Percentiles rank a stretch among this genome's conserved stretches.
phyloP scores from a whole-genome alignment of 2,113 vertebrate genomes.

The Tetrao urogallus region DNA sequence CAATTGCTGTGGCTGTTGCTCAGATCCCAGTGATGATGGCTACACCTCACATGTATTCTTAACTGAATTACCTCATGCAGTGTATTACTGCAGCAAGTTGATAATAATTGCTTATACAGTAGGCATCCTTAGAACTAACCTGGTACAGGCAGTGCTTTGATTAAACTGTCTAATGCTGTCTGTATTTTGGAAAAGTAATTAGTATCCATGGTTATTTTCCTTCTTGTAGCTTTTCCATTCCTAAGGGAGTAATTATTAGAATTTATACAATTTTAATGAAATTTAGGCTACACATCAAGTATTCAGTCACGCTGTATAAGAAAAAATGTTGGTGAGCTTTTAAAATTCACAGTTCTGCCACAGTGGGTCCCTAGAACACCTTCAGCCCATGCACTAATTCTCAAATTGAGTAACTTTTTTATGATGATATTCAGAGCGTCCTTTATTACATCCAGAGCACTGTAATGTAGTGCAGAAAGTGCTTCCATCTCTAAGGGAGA shows the following conservation, averaged over 20 bases:
- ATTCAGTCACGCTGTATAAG: neutral
- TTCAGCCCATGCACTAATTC: neutral
- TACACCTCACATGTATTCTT: neutral
- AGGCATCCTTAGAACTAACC: neutral
- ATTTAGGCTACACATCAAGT: neutral
- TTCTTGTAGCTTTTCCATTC: neutral
- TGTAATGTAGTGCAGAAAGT: neutral
- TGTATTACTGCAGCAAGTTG: neutral
- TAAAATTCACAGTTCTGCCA: neutral
- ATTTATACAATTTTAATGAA: neutral
- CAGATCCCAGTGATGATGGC: neutral
- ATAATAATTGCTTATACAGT: neutral
- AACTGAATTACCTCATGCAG: neutral
- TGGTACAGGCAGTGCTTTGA: neutral
- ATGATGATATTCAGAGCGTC: neutral
- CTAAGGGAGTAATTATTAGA: neutral
- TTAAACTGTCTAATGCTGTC: neutral
- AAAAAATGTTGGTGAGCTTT: neutral
- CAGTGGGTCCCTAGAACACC: neutral
- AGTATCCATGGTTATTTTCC: neutral
- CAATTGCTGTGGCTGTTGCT: neutral
- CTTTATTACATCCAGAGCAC: neutral
- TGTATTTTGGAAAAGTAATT: neutral
- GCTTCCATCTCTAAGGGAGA: neutral
- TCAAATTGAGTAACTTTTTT: conserved; percentile 14